Base-by-base conservation (phyloP, 2,888 invertebrate genomes). In the Belgica antarctica region DNA sequence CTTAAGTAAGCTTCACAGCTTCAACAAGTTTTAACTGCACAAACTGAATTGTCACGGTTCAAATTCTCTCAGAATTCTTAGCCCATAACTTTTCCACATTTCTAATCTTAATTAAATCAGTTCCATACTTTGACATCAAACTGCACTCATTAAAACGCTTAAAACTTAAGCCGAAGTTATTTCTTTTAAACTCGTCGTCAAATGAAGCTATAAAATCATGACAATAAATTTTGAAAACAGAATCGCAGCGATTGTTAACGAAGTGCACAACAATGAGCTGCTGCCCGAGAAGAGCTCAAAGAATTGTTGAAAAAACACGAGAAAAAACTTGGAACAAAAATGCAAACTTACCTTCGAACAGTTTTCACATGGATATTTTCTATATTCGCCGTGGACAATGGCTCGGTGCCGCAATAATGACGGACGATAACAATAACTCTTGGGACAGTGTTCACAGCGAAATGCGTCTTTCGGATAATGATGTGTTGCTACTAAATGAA, bases 281-380 rank as follows among this genome's bases (percentile, higher is more conserved):
- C n/a, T n/a, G 3, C 4, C 19, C 57, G 57, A 57, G 15, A 57
- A 5, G 3, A 22, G 24, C 4, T 10, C 24, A 34, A 34, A 62
- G 34, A 34, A 28, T 31, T 34, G 34, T n/a, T n/a, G n/a, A n/a
- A n/a, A n/a, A n/a, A n/a, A n/a, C n/a, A n/a, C n/a, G n/a, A n/a
- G n/a, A n/a, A n/a, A n/a, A n/a, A n/a, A n/a, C n/a, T n/a, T n/a
- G n/a, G n/a, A n/a, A n/a, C n/a, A n/a, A n/a, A n/a, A 62, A 62
- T 28, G 28, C 19, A 22, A 10, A 77, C 83, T 82, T 81, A 90
- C 90, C 87, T 90, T 92, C 73, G 89, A 85, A 78, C 93, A 94
- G 78, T 95, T 94, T 79, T 96, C 96, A 82, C 96, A 96, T 73
- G 91, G 89, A 80, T 94, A 96, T 77, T 91, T 90, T 74, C 92